Conservation (phyloP, 2,888 invertebrate species). For the Xestia ashworthii region DNA sequence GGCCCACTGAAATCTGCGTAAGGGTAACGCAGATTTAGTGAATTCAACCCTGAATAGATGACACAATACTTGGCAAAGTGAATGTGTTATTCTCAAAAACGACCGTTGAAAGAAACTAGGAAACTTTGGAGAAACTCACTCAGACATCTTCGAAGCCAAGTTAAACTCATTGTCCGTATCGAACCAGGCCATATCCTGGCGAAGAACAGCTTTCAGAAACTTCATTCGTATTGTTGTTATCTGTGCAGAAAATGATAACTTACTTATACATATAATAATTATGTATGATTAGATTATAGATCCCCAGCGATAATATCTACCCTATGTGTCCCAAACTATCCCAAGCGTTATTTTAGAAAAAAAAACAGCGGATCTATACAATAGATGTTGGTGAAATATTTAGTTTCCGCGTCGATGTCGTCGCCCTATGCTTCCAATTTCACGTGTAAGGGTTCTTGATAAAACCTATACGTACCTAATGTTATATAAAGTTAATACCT, state of each 20-base stretch:
- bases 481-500: too few species aligned
- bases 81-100: not conserved
- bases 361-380: not conserved
- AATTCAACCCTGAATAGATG: not conserved
- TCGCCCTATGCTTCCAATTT: too few species aligned
- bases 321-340: too few species aligned
- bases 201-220: conserved; percentile 92
- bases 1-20: not conserved
- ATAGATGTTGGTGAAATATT: not conserved
- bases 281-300: too few species aligned
- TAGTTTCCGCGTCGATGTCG: not conserved
- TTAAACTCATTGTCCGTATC: conserved; percentile 93
- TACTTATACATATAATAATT: not conserved
- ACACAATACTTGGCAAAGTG: not conserved
- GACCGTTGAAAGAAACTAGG: not conserved
- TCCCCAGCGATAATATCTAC: too few species aligned
- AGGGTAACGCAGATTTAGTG: not conserved
- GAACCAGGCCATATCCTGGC: conserved; percentile 94
- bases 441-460: not conserved
- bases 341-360: not conserved
- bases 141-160: conserved; percentile 93
- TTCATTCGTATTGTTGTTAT: conserved; percentile 91
- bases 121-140: conserved; percentile 89
- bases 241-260: conserved; percentile 70
- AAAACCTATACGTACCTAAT: not conserved